Base-by-base conservation (phyloP, 2,113 vertebrate genomes). In the Sporophila hypoxantha region DNA sequence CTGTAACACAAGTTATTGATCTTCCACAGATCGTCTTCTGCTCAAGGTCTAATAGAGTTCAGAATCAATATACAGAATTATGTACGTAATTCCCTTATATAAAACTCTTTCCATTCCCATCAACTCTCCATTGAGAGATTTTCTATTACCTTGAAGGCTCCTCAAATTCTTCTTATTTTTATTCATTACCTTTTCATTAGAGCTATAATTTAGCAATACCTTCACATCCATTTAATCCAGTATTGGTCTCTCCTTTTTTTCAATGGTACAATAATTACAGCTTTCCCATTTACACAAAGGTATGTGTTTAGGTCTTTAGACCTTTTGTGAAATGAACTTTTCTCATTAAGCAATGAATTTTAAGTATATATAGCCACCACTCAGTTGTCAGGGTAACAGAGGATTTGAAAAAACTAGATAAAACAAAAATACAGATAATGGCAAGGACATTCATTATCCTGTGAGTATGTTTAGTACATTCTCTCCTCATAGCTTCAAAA, bases 341-440 rank as follows among this genome's bases (percentile, higher is more conserved):
- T 65, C 34, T 41, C 6, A 17, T 88, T 75, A 80, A 77, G 17
- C 34, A 29, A 34, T 49, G 76, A 77, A 12, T 55, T 93, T 73
- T 73, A 83, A 83, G 32, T 71, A 36, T 57, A 50, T 20, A 70
- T 4, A 34, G 13, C 30, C 36, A 74, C 59, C 39, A 36, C 39
- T 84, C 70, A 36, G 13, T 75, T 89, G 50, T 57, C 55, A 60
- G 18, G 23, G 17, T 77, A 85, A 85, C 39, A 16, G 29, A 88
- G 10, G 29, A 64, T 10, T 73, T 2, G 3, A 34, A 75, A 92
- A 85, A 75, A 44, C 8, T 44, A 89, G 61, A 41, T 64, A 60
- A 91, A 92, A 64, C 23, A 70, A 83, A 93, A 68, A 61, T 42
- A n/a, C 17, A 68, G 69, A 75, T 83, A 91, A 68, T 32, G 88